A percentile compares a stretch with the other conserved stretches of the same genome.
phyloP scores from a whole-genome alignment of 2,888 invertebrate species.

The Eristalis tenax region DNA sequence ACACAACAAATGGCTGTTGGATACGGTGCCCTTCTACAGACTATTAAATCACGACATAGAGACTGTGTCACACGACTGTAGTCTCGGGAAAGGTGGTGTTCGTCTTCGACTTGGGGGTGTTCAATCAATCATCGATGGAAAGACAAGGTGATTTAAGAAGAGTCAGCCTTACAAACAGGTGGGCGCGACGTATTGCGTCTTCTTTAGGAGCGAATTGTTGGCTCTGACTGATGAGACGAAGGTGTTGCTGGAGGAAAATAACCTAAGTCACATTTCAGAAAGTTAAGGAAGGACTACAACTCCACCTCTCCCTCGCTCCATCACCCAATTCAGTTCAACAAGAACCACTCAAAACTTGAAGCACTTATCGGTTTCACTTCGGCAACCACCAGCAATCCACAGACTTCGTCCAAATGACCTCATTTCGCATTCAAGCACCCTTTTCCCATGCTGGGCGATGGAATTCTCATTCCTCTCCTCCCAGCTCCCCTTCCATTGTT shows the following conservation, averaged over 20 bases:
- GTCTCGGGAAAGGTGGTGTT: neutral
- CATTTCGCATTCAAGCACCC: conserved; percentile 16
- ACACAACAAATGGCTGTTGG: conserved; percentile 10
- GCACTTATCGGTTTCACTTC: neutral
- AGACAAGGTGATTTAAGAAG: neutral
- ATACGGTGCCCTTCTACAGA: neutral
- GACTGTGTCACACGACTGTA: neutral
- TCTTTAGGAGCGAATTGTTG: too few relatives aligned
- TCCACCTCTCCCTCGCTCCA: too few relatives aligned
- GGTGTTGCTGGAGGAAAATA: too few relatives aligned
- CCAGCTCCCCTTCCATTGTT: neutral
- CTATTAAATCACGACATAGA: neutral
- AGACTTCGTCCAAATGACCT: conserved; percentile 28
- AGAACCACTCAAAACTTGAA: neutral
- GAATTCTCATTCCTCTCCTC: too few relatives aligned
- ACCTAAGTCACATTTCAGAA: too few relatives aligned
- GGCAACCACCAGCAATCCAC: neutral
- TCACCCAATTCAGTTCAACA: neutral
- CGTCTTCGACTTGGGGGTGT: neutral
- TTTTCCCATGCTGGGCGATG: too few relatives aligned
- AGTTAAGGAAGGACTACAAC: too few relatives aligned
- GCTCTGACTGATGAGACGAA: too few relatives aligned
- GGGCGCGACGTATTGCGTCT: too few relatives aligned
- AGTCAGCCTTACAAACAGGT: too few relatives aligned
- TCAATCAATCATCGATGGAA: neutral